Evolutionary conservation across 2,797 vertebrate genomes (phyloP), one percentile per base, ranked within the genome.

Genomic region (Hyperoplus lanceolatus): DNA sequence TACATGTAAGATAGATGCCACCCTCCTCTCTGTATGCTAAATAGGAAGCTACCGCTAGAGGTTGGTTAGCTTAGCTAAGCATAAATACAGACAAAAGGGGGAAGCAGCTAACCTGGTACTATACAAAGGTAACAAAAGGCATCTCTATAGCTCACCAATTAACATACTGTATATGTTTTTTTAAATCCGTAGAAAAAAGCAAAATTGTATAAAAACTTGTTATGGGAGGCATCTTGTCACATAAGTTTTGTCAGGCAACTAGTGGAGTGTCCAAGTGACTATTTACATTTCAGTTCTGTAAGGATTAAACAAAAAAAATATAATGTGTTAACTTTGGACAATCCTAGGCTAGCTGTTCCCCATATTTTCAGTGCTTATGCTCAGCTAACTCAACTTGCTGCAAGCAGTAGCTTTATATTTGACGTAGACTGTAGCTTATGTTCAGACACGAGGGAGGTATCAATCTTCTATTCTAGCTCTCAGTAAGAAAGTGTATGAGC

Each of bases 11-110:
- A 48, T n/a, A 3, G 6, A 67, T 0, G 16, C 11, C 21, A 49
- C 14, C 38, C 58, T 70, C 9, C 38, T 38, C 21, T 77, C 56
- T 77, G 48, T 63, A n/a, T 4, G 6, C 43, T 70, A 65, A 82
- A 67, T 60, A 50, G 62, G 21, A 50, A 58, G 49, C 45, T 46
- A 45, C 2, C 0, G 4, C 21, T n/a, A 65, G 58, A 46, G 69
- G 49, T 36, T 6, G 16, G 5, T 56, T 65, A 77, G 39, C 43
- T 57, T 64, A 55, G 49, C 49, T 71, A 65, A 73, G 21, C 13
- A 45, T 54, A 15, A 38, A 74, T 46, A 61, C n/a, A 42, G n/a
- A 48, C 45, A 65, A 36, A 48, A 5, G 2, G 16, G 16, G 38
- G 41, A n/a, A 50, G 21, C 21, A 41, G 38, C 57, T 51, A 21